Conservation (phyloP, 2,797 vertebrate genomes). For the Arrhamphus sclerolepis region DNA sequence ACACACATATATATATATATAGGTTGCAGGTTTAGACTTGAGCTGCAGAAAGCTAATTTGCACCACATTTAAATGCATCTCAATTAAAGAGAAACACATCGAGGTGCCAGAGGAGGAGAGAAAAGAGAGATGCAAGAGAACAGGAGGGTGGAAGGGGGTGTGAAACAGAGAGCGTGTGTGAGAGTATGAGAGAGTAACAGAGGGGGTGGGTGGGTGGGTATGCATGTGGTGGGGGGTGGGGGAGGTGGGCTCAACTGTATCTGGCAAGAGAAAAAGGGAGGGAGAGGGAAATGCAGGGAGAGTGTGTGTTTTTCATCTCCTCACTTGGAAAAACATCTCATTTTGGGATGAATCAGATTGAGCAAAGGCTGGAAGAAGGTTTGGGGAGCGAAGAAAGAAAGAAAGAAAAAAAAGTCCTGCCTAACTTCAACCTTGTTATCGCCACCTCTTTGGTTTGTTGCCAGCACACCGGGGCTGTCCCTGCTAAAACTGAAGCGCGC, state of each 20-base stretch:
- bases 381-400: slow-evolving; percentile 59
- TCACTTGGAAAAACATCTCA: slow-evolving; percentile 70
- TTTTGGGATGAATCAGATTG: slow-evolving; percentile 76
- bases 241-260: slow-evolving; percentile 64
- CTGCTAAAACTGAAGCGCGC: slow-evolving; percentile 36
- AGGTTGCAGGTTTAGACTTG: slow-evolving; percentile 74
- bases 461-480: slow-evolving; percentile 64
- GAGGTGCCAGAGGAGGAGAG: slow-evolving; percentile 77
- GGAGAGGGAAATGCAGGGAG: slow-evolving; percentile 32
- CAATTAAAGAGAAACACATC: slow-evolving; percentile 82
- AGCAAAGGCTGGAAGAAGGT: slow-evolving; percentile 67
- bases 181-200: slow-evolving; percentile 70
- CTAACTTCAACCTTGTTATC: slow-evolving; percentile 79
- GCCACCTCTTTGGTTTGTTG: slow-evolving; percentile 60
- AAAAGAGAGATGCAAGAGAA: slow-evolving; percentile 76
- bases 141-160: slow-evolving; percentile 65
- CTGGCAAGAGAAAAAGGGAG: slow-evolving; percentile 65
- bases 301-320: slow-evolving; percentile 65
- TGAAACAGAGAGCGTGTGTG: slow-evolving; percentile 69
- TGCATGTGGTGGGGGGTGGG: slow-evolving; percentile 10
- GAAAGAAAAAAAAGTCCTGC: slow-evolving; percentile 81
- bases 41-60: slow-evolving; percentile 80
- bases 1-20: no score
- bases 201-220: slow-evolving; percentile 7
- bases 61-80: slow-evolving; percentile 81